Evolutionary conservation across 2,113 vertebrate genomes (phyloP).

Genomic region (Dromaius novaehollandiae): DNA sequence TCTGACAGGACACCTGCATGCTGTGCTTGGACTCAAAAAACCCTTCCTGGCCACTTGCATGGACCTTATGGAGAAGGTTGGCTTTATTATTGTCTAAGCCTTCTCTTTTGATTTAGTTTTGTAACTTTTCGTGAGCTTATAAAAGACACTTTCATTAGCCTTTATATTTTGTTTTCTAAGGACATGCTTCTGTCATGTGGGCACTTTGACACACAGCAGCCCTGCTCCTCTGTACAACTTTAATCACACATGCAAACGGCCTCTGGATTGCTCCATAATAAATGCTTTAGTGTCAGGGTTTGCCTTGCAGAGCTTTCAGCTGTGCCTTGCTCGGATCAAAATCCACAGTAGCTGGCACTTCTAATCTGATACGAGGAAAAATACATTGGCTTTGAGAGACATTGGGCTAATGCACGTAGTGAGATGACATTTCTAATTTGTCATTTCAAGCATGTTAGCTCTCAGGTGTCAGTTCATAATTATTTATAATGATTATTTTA

Average conservation of each 20-base stretch:
- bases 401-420: not conserved
- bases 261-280: not conserved
- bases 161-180: not conserved
- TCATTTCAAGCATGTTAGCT: not conserved
- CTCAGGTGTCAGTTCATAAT: not conserved
- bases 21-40: not conserved
- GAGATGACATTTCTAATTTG: conserved; percentile 12
- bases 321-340: not conserved
- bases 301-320: not conserved
- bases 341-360: not conserved
- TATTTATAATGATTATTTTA: conserved; percentile 25
- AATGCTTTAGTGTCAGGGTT: not conserved
- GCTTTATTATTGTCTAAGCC: not conserved
- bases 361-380: not conserved
- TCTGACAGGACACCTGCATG: not conserved
- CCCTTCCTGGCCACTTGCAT: not conserved
- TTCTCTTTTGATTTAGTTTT: not conserved
- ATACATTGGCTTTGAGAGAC: not conserved
- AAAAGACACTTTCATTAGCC: not conserved
- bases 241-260: not conserved
- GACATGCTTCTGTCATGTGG: not conserved
- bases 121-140: not conserved
- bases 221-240: not conserved
- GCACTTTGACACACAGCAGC: not conserved
- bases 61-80: not conserved